phyloP scores from a whole-genome alignment of 2,888 invertebrate genomes.

The Adineta ricciae region DNA sequence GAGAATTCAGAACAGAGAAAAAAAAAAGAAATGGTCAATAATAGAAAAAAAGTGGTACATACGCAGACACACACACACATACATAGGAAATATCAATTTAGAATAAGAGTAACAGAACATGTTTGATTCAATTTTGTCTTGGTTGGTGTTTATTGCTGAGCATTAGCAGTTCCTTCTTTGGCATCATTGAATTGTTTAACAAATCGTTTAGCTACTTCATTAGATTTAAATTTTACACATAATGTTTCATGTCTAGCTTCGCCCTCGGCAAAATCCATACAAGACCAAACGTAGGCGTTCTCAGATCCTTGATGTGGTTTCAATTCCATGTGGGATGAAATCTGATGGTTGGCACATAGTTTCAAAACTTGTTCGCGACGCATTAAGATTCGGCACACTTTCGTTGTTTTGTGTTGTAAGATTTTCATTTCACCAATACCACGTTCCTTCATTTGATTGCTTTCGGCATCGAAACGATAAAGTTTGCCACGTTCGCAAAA shows the following conservation, averaged over 20 bases:
- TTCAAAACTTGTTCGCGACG: slow-evolving; percentile 28
- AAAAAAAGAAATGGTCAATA: neutral
- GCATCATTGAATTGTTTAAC: slow-evolving; percentile 52
- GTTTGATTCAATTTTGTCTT: neutral
- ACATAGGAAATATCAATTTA: neutral
- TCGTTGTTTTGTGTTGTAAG: slow-evolving; percentile 27
- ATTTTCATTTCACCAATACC: slow-evolving; percentile 31
- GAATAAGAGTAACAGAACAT: slow-evolving; percentile 1
- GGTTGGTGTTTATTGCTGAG: neutral
- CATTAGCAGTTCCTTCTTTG: slow-evolving; percentile 1
- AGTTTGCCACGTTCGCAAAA: slow-evolving; percentile 30
- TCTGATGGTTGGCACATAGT: neutral
- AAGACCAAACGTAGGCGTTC: slow-evolving; percentile 55
- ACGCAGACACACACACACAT: neutral
- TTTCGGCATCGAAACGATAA: slow-evolving; percentile 25
- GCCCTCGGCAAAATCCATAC: slow-evolving; percentile 70
- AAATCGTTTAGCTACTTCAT: slow-evolving; percentile 65
- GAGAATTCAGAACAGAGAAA: neutral
- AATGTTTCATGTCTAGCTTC: slow-evolving; percentile 63
- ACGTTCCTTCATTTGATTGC: slow-evolving; percentile 33
- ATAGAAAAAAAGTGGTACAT: neutral
- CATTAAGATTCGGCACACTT: slow-evolving; percentile 21
- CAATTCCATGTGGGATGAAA: neutral
- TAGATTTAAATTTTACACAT: slow-evolving; percentile 68
- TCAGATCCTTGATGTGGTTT: slow-evolving; percentile 52